Evolutionary conservation across 2,888 invertebrate species (phyloP), one percentile per base, ranked within the genome.

Genomic region (Pelosia muscerda): DNA sequence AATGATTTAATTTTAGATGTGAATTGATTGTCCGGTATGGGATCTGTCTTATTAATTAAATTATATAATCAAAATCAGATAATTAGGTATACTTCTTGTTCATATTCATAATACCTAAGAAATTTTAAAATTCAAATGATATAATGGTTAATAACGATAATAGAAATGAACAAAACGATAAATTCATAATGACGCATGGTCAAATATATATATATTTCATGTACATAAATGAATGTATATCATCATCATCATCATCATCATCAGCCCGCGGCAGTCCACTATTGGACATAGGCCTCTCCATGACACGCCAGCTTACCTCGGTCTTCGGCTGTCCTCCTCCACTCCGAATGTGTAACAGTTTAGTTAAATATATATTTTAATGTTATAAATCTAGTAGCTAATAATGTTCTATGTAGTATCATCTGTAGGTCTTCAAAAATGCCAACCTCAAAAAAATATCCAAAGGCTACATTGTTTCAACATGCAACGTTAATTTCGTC

Each of bases 381-480:
- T n/a, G 19, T 49, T 49, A 8, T 8, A 42, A 42, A 6, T n/a
- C 9, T 19, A 19, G 1, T 49, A 49, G 9, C 0, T 49, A n/a
- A 49, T 19, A n/a, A 49, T 49, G 6, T 42, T 19, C 42, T 42
- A 3, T 15, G 38, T 38, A 34, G 13, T 11, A 34, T 1, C 10
- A 34, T 34, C 34, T 10, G n/a, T 49, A 49, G n/a, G n/a, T n/a
- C n/a, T n/a, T 2, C 49, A n/a, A 49, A 49, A 19, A 49, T 49
- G n/a, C 42, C 11, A 23, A 38, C 19, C 1, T 23, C 10, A 84
- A 34, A 74, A 76, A 76, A 76, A 64, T 76, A 71, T 74, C 83
- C 81, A 75, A 78, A 78, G 84, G 85, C 84, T 78, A 84, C 85
- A 84, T 86, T 69, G 75, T 77, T 82, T 79, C 81, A 84, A 81